These are phyloP conservation scores for Aleiodes alternator DNA, from an alignment of 2,888 invertebrate genomes.

Conservation along the genomic window DNA sequence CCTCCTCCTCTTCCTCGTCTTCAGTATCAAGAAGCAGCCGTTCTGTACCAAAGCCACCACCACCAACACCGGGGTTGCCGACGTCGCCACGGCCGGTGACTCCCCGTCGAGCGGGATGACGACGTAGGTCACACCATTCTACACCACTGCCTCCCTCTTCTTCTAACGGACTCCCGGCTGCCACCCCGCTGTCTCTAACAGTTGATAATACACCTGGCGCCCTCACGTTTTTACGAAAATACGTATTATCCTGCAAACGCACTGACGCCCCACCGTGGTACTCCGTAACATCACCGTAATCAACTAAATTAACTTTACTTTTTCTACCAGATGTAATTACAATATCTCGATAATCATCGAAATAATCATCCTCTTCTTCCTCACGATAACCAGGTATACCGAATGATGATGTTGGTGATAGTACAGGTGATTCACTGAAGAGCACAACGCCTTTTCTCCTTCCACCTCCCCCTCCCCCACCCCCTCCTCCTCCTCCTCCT, in stretches of 20 bases:
- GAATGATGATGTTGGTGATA: slow-evolving; percentile 46
- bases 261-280: slow-evolving; percentile 61
- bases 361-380: slow-evolving; percentile 44
- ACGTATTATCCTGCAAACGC: slow-evolving; percentile 58
- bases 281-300: slow-evolving; percentile 73
- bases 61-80: slow-evolving; percentile 67
- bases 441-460: slow-evolving; percentile 44
- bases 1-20: slow-evolving; percentile 51
- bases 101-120: slow-evolving; percentile 65
- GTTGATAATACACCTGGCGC: slow-evolving; percentile 64
- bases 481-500: slow-evolving; percentile 24
- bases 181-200: slow-evolving; percentile 77
- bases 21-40: slow-evolving; percentile 76
- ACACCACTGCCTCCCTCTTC: slow-evolving; percentile 61
- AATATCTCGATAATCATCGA: slow-evolving; percentile 65
- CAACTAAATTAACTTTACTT: slow-evolving; percentile 36
- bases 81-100: slow-evolving; percentile 60
- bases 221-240: slow-evolving; percentile 66
- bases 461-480: slow-evolving; percentile 13
- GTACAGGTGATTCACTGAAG: slow-evolving; percentile 45
- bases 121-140: slow-evolving; percentile 73
- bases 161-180: slow-evolving; percentile 69
- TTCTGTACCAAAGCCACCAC: slow-evolving; percentile 75
- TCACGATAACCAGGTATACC: slow-evolving; percentile 29
- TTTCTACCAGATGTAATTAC: slow-evolving; percentile 49